phyloP scores from a whole-genome alignment of 2,113 vertebrate species.

The Lagenorhynchus albirostris region DNA sequence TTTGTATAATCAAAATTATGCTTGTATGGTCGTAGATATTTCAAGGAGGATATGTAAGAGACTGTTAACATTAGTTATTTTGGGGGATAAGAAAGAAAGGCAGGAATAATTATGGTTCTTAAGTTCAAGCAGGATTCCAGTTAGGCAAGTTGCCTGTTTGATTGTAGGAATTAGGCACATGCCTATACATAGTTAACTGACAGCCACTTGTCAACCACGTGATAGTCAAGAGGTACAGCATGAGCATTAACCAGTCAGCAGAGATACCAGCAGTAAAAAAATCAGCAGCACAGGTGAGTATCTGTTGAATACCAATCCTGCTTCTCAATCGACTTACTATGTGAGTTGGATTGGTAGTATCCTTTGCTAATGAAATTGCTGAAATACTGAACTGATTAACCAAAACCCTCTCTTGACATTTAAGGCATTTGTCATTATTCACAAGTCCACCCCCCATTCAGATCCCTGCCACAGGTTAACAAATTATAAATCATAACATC shows the following conservation, averaged over 20 bases:
- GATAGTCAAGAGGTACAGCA: background rate
- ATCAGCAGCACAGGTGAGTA: background rate
- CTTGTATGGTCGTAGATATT: background rate
- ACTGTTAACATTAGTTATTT: background rate
- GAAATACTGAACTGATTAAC: background rate
- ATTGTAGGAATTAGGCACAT: background rate
- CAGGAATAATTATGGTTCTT: background rate
- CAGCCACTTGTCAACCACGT: background rate
- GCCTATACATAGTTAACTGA: background rate
- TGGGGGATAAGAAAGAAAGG: background rate
- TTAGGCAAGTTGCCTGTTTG: background rate
- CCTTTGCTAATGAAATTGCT: background rate
- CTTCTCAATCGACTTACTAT: background rate
- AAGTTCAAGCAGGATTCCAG: background rate
- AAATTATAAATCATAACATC: background rate
- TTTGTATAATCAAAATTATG: slow-evolving; percentile 1
- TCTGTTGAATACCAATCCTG: background rate
- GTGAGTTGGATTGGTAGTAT: background rate
- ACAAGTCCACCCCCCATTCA: background rate
- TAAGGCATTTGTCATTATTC: background rate
- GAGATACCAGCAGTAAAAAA: background rate
- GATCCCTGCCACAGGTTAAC: background rate
- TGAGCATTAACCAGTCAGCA: background rate
- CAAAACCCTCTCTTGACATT: background rate
- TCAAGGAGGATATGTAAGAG: background rate